These are phyloP conservation scores for Crossocerus cetratus DNA, from an alignment of 2,888 invertebrate species.

Conservation along the genomic window DNA sequence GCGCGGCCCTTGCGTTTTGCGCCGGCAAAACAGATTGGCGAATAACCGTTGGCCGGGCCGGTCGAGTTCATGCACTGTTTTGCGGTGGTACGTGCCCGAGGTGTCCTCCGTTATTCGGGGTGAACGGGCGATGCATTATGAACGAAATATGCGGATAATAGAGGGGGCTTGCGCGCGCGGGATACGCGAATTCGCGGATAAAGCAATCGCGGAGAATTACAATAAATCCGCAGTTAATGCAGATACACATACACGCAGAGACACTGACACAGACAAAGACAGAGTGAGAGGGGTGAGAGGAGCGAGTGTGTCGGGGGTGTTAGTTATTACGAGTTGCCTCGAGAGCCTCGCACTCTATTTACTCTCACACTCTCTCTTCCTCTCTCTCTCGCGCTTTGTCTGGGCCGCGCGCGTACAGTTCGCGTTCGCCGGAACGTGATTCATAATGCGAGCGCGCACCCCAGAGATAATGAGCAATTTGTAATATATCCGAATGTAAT, in stretches of 20 bases:
- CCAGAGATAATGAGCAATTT: constrained; percentile 73
- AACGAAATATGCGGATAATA: constrained; percentile 59
- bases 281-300: too few relatives aligned
- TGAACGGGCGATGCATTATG: constrained; percentile 55
- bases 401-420: too few relatives aligned
- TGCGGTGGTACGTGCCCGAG: not conserved
- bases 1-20: too few relatives aligned
- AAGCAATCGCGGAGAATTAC: constrained; percentile 75
- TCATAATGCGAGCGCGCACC: constrained; percentile 67
- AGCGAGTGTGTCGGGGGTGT: constrained; percentile 44
- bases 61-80: constrained; percentile 14
- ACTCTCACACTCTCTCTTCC: constrained; percentile 56
- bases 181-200: constrained; percentile 66
- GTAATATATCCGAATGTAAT: constrained; percentile 69
- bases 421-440: constrained; percentile 57
- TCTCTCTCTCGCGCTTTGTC: constrained; percentile 45
- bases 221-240: constrained; percentile 74
- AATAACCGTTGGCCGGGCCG: not conserved
- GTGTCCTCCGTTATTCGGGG: too few relatives aligned
- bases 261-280: constrained; percentile 34
- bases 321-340: constrained; percentile 72
- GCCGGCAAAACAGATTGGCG: not conserved
- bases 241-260: too few relatives aligned
- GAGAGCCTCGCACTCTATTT: constrained; percentile 66
- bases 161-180: constrained; percentile 32